Evolutionary conservation across 2,113 vertebrate species (phyloP), one percentile per base, ranked within the genome.

Genomic region (Oryzias javanicus): DNA sequence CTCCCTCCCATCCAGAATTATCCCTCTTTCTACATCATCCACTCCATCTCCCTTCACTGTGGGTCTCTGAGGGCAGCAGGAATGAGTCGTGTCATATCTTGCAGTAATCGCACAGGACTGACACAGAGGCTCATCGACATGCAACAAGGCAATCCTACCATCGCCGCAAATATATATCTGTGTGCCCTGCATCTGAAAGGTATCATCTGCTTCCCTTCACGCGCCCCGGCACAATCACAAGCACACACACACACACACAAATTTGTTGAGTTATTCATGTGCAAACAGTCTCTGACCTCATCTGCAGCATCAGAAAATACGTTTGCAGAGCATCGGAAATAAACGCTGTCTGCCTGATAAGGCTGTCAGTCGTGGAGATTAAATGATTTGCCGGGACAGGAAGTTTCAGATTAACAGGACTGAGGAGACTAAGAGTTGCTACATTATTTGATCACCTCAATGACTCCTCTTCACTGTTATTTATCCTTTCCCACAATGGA

Each of bases 121-220:
- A 81, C 76, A 80, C 44, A 4, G 45, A 42, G 55, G 49, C 77
- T 83, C 83, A 83, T 85, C 86, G 79, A 63, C 82, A 88, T 85
- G 84, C 82, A 84, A 63, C 35, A 56, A 83, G 47, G 81, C 50
- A 72, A 70, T 62, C 76, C 65, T 55, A 70, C 73, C 71, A 67
- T 57, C 41, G 44, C 70, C 71, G 75, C 75, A 83, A 78, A 87
- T 73, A 72, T 67, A 72, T 49, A 78, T 64, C 57, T 20, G 53
- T 81, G 82, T 79, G 78, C 58, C 66, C 67, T 74, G 68, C 70
- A 83, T 86, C 63, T 51, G 22, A 84, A 84, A 74, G 48, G 52
- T 72, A 68, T 83, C 72, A 72, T 79, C 70, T 47, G 16, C 42
- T 57, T 16, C 35, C 59, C 8, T 45, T 45, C 50, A 25, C 42